phyloP scores from a whole-genome alignment of 2,113 vertebrate genomes.

The Pomatorhinus ruficollis region DNA sequence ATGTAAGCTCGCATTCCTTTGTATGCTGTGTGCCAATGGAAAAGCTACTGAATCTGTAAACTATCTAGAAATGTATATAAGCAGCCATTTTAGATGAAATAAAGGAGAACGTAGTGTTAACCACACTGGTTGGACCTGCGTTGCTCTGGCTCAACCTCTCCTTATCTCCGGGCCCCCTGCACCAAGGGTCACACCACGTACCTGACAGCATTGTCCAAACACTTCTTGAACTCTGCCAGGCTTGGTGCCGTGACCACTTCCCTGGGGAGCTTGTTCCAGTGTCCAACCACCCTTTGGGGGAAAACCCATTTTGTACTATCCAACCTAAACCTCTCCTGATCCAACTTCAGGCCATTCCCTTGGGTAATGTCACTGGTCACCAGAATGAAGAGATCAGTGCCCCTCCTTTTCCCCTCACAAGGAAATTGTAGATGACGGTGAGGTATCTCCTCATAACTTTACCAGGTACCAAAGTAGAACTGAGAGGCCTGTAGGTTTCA shows the following conservation, averaged over 20 bases:
- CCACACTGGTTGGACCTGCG: too few relatives aligned
- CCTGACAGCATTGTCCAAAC: background rate
- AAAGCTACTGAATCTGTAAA: too few relatives aligned
- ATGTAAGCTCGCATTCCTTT: too few relatives aligned
- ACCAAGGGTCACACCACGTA: background rate
- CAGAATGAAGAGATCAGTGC: background rate
- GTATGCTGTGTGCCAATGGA: too few relatives aligned
- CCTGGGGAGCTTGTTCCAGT: background rate
- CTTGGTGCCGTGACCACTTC: background rate
- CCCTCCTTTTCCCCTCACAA: background rate
- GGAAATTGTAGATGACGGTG: background rate
- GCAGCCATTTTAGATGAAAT: too few relatives aligned
- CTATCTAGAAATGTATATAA: too few relatives aligned
- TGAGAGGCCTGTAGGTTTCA: background rate
- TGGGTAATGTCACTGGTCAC: too few relatives aligned
- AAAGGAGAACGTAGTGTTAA: too few relatives aligned
- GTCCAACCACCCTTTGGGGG: background rate
- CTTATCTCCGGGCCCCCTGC: too few relatives aligned
- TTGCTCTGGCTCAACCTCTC: too few relatives aligned
- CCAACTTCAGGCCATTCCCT: background rate
- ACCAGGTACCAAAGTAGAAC: background rate
- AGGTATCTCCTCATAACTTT: background rate
- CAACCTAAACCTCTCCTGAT: background rate
- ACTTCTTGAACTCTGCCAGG: background rate
- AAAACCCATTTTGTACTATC: background rate